Percentiles rank a stretch among this genome's conserved stretches.
Conservation (phyloP, 30 jellyfish, hydroid and myxozoan species). For the Phacellophora camtschatica region DNA sequence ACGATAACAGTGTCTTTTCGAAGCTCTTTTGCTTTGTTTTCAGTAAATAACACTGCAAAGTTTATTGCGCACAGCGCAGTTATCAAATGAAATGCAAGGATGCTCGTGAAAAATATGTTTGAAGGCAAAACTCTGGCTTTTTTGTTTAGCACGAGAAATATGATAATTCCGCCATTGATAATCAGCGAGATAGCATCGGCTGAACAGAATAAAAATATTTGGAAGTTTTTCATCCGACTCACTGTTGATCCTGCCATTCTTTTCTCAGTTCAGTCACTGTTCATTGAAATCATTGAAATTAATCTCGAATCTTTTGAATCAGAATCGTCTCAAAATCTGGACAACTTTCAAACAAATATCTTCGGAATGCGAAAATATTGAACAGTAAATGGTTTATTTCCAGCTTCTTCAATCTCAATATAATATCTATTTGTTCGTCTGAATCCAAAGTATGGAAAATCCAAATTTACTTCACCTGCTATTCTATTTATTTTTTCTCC, state of each 20-base stretch:
- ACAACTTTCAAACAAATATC: too few relatives aligned
- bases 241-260: conserved; percentile 62
- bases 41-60: conserved; percentile 42
- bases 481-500: too few relatives aligned
- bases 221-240: conserved; percentile 61
- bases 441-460: too few relatives aligned
- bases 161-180: conserved; percentile 37
- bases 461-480: too few relatives aligned
- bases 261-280: too few relatives aligned
- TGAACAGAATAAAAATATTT: conserved; percentile 60
- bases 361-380: too few relatives aligned
- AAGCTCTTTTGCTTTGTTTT: conserved; percentile 39
- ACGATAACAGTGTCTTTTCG: conserved; percentile 77
- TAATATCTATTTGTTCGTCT: too few relatives aligned
- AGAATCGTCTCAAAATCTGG: too few relatives aligned
- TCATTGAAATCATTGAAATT: too few relatives aligned
- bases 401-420: too few relatives aligned
- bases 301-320: too few relatives aligned
- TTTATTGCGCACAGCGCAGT: conserved; percentile 51
- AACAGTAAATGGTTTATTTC: too few relatives aligned
- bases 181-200: conserved; percentile 38
- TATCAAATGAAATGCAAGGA: conserved; percentile 35
- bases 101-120: conserved; percentile 41
- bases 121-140: conserved; percentile 35
- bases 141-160: conserved; percentile 18